Percentiles rank a stretch among this genome's conserved stretches.
These are phyloP conservation scores for Saccostrea cuccullata DNA, from an alignment of 1,140 invertebrate genomes.

Conservation along the genomic window DNA sequence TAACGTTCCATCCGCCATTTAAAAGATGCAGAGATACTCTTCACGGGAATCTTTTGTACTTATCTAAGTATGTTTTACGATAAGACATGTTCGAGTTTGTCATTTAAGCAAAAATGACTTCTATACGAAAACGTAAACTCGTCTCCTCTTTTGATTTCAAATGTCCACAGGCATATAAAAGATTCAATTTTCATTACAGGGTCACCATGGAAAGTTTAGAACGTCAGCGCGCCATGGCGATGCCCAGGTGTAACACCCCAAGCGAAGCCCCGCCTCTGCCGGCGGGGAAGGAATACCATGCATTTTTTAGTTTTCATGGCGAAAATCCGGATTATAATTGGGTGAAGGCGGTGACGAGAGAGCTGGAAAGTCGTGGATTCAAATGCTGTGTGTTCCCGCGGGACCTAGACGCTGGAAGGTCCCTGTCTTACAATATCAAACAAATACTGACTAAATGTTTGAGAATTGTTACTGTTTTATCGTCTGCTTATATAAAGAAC, in stretches of 20 bases:
- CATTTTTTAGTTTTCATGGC: constrained; percentile 52
- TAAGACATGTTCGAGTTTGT: neutral
- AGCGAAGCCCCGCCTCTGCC: constrained; percentile 53
- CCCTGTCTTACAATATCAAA: constrained; percentile 49
- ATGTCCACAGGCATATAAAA: constrained; percentile 14
- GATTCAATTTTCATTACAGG: neutral
- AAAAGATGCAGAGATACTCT: constrained; percentile 33
- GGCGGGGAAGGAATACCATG: constrained; percentile 50
- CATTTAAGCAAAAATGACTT: neutral
- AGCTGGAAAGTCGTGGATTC: constrained; percentile 52
- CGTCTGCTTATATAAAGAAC: constrained; percentile 50
- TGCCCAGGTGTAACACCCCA: neutral
- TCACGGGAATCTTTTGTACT: neutral
- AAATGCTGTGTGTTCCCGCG: constrained; percentile 54
- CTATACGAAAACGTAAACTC: neutral
- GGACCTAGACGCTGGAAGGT: constrained; percentile 46
- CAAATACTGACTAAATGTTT: constrained; percentile 44
- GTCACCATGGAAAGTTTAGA: constrained; percentile 41
- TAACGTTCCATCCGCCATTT: neutral
- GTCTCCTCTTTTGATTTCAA: constrained; percentile 25
- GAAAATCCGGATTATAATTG: constrained; percentile 50
- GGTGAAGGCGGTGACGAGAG: constrained; percentile 51
- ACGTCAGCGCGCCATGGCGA: constrained; percentile 40
- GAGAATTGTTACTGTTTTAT: constrained; percentile 48
- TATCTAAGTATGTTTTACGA: neutral